Percentiles rank a stretch among this genome's conserved stretches.
These are phyloP conservation scores for Drosophila novamexicana DNA, from an alignment of 1,140 invertebrate genomes.

Conservation along the genomic window DNA sequence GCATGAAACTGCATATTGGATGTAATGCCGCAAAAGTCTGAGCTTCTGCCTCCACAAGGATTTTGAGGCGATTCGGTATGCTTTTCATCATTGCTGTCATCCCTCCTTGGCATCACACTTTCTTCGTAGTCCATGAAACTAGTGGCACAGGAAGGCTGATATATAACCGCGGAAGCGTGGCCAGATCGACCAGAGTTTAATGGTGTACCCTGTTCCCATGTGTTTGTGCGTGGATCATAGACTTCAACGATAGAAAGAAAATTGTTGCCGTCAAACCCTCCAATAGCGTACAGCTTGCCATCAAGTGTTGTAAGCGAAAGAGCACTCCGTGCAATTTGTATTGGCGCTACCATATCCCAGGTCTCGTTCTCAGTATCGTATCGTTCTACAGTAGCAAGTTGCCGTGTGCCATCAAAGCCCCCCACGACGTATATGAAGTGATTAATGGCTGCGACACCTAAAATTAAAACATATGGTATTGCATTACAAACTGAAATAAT, in stretches of 20 bases:
- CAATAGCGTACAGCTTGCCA: conserved; percentile 93
- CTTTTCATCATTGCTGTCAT: conserved; percentile 38
- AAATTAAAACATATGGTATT: conserved; percentile 29
- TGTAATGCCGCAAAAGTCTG: conserved; percentile 36
- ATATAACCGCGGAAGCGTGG: conserved; percentile 94
- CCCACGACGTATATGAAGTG: conserved; percentile 94
- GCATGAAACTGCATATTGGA: conserved; percentile 71
- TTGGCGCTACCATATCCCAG: conserved; percentile 89
- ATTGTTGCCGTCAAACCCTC: conserved; percentile 93
- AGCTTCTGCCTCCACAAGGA: conserved; percentile 26
- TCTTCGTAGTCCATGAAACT: conserved; percentile 85
- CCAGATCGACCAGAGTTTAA: conserved; percentile 95
- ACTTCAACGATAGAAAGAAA: conserved; percentile 94
- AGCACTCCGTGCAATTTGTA: conserved; percentile 91
- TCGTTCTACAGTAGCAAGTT: conserved; percentile 91
- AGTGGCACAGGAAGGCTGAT: conserved; percentile 87
- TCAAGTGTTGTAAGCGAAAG: conserved; percentile 92
- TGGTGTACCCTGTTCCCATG: conserved; percentile 90
- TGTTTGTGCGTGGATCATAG: conserved; percentile 91
- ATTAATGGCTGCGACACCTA: conserved; percentile 91
- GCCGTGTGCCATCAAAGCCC: conserved; percentile 92
- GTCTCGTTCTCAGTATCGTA: conserved; percentile 91
- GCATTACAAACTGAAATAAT: not conserved
- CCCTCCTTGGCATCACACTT: conserved; percentile 38
- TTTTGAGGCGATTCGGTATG: conserved; percentile 21